phyloP scores from a whole-genome alignment of 2,113 vertebrate genomes.

The Bucco capensis region DNA sequence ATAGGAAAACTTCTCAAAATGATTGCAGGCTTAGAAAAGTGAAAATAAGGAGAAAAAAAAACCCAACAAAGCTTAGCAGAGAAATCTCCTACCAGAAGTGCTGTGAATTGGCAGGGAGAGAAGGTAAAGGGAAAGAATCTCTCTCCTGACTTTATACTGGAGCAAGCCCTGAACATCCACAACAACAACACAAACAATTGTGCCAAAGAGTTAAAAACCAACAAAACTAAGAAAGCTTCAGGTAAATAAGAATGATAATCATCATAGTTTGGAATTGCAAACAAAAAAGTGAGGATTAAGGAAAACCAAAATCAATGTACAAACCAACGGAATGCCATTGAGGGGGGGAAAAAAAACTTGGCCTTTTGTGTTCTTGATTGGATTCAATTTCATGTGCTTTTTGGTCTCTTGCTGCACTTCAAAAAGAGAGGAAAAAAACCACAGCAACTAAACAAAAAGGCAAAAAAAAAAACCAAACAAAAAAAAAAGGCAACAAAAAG shows the following conservation, averaged over 20 bases:
- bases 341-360: conserved; percentile 73
- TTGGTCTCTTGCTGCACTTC: conserved; percentile 82
- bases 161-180: conserved; percentile 18
- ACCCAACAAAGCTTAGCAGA: too few relatives aligned
- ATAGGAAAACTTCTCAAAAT: too few relatives aligned
- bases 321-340: conserved; percentile 70
- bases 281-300: not conserved
- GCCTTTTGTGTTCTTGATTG: conserved; percentile 77
- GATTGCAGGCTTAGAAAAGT: too few relatives aligned
- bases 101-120: too few relatives aligned
- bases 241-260: conserved; percentile 39
- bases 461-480: not conserved
- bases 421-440: conserved; percentile 34
- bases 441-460: not conserved
- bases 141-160: too few relatives aligned
- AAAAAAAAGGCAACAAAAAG: conserved; percentile 24
- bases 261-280: conserved; percentile 71
- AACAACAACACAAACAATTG: conserved; percentile 60
- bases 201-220: conserved; percentile 86
- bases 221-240: conserved; percentile 69
- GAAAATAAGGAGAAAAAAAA: too few relatives aligned
- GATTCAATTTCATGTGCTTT: conserved; percentile 69
- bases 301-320: conserved; percentile 62
- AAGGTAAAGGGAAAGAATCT: too few relatives aligned
- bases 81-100: too few relatives aligned